A percentile compares a stretch with the other conserved stretches of the same genome.
phyloP scores from a whole-genome alignment of 2,888 invertebrate genomes.

The Seira musarum region DNA sequence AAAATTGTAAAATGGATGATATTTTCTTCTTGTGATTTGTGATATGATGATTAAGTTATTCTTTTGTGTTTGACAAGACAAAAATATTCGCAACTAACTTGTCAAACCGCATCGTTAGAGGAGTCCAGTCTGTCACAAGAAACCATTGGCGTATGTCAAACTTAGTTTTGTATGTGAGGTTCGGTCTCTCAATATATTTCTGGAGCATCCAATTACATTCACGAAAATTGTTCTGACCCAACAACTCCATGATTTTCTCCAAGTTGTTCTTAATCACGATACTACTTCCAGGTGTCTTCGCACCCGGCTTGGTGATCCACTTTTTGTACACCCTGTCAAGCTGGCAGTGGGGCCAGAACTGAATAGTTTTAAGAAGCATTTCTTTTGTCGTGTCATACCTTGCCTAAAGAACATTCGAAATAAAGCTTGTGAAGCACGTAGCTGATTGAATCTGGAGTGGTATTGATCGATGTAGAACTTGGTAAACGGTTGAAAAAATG shows the following conservation, averaged over 20 bases:
- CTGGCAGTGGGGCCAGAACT: slow-evolving; percentile 86
- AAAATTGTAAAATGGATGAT: no score
- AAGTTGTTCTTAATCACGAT: slow-evolving; percentile 89
- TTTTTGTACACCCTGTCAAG: slow-evolving; percentile 90
- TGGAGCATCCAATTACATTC: slow-evolving; percentile 88
- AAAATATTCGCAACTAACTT: no score
- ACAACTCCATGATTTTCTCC: slow-evolving; percentile 84
- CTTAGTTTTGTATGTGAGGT: slow-evolving; percentile 91
- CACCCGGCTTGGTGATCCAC: slow-evolving; percentile 97
- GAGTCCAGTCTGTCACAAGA: slow-evolving; percentile 90
- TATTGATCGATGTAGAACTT: no score
- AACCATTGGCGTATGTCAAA: slow-evolving; percentile 98
- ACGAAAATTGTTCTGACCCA: slow-evolving; percentile 78
- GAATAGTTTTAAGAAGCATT: slow-evolving; percentile 79
- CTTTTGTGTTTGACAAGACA: no score
- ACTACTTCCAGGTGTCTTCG: slow-evolving; percentile 92
- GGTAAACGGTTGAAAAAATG: no score
- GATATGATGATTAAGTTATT: no score
- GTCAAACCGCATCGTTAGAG: slow-evolving; percentile 93
- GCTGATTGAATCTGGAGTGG: no score
- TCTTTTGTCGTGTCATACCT: slow-evolving; percentile 76
- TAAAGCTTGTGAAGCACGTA: no score
- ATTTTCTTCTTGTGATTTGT: no score
- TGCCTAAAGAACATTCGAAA: slow-evolving; percentile 73
- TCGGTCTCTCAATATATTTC: slow-evolving; percentile 94